These are phyloP conservation scores for Mustela lutreola DNA, from an alignment of 2,113 vertebrate species.

Conservation along the genomic window DNA sequence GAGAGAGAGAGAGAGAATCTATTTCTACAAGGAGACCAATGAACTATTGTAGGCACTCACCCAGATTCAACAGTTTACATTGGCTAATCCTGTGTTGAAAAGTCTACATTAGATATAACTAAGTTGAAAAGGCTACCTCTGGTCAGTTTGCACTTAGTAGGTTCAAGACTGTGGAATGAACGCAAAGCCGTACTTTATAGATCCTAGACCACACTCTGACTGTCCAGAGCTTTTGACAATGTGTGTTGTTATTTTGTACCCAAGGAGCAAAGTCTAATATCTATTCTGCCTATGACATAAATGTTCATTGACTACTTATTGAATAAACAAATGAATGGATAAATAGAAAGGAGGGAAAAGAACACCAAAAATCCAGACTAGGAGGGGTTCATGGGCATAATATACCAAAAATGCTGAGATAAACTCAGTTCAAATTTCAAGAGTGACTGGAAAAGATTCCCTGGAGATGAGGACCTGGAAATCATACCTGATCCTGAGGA, in stretches of 20 bases:
- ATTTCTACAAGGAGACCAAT: not conserved
- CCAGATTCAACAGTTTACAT: not conserved
- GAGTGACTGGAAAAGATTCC: not conserved
- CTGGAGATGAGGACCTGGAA: not conserved
- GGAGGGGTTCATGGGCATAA: not conserved
- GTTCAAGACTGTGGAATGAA: not conserved
- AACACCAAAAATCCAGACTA: not conserved
- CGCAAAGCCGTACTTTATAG: not conserved
- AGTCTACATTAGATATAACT: not conserved
- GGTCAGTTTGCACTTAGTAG: not conserved
- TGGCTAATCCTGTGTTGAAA: not conserved
- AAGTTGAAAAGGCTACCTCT: not conserved
- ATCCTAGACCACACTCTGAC: not conserved
- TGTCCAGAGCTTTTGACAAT: not conserved
- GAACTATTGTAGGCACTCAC: not conserved
- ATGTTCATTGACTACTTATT: not conserved
- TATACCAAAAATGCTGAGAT: not conserved
- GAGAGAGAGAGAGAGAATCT: not conserved
- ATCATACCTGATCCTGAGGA: not conserved
- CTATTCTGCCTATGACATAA: not conserved
- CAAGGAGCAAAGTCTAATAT: not conserved
- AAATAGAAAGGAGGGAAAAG: not conserved
- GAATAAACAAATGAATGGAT: not conserved
- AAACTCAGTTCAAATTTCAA: conserved; percentile 15
- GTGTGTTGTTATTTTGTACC: not conserved